These are phyloP conservation scores for Caenorhabditis zanzibari DNA, from an alignment of 2,888 invertebrate genomes.

Conservation along the genomic window DNA sequence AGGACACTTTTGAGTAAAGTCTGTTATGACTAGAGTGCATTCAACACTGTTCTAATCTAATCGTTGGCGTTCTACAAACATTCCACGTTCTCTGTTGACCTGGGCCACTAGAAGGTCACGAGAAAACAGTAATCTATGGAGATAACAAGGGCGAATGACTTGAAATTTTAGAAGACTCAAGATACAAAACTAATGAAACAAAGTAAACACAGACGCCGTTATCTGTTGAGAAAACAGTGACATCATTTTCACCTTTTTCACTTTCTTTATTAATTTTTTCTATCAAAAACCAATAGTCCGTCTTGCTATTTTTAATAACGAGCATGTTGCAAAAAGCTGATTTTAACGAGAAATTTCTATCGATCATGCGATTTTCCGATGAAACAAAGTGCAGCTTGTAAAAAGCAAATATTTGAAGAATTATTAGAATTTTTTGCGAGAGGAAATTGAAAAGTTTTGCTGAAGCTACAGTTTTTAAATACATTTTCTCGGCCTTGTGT, in stretches of 20 bases:
- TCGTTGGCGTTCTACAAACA: background rate
- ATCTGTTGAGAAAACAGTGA: slow-evolving; percentile 22
- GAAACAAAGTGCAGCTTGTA: too few relatives aligned
- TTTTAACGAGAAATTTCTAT: too few relatives aligned
- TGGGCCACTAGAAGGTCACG: background rate
- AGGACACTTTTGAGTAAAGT: too few relatives aligned
- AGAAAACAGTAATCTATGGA: background rate
- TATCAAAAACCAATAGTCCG: background rate
- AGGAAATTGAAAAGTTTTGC: too few relatives aligned
- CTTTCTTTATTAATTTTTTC: background rate
- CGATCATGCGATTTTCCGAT: too few relatives aligned
- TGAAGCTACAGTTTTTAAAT: too few relatives aligned
- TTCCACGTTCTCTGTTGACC: background rate
- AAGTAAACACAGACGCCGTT: slow-evolving; percentile 21
- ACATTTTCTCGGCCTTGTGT: too few relatives aligned
- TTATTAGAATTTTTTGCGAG: too few relatives aligned
- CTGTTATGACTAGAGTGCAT: background rate
- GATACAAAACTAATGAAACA: background rate
- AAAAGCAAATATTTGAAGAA: too few relatives aligned
- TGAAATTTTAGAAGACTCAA: too few relatives aligned
- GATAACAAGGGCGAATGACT: background rate
- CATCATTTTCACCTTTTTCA: background rate
- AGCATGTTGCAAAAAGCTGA: too few relatives aligned
- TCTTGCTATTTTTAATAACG: too few relatives aligned
- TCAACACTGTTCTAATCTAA: background rate